phyloP scores from a whole-genome alignment of 2,113 vertebrate species.

The Isichthys henryi region DNA sequence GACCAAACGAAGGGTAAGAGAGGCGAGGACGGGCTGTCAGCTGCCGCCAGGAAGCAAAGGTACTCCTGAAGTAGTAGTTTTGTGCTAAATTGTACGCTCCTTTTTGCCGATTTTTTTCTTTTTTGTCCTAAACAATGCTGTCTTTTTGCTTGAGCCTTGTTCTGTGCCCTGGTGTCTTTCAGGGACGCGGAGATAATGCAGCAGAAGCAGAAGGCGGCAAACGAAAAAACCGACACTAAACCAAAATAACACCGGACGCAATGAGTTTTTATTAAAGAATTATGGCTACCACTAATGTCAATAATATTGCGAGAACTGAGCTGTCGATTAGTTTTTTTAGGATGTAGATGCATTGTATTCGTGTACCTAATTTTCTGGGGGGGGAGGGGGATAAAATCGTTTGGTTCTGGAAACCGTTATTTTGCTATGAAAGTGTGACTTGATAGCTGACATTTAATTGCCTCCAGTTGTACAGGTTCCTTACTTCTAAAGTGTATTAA shows the following conservation, averaged over 20 bases:
- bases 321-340: conserved; percentile 40
- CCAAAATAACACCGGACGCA: conserved; percentile 56
- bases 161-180: conserved; percentile 33
- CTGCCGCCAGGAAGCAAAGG: conserved; percentile 82
- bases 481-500: conserved; percentile 29
- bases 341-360: conserved; percentile 28
- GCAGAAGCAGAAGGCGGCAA: conserved; percentile 84
- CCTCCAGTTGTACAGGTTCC: conserved; percentile 31
- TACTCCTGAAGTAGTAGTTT: conserved; percentile 34
- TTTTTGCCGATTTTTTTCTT: neutral
- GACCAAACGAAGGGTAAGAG: conserved; percentile 71
- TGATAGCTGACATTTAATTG: conserved; percentile 16
- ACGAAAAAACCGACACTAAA: conserved; percentile 54
- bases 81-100: neutral
- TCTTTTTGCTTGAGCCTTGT: conserved; percentile 4
- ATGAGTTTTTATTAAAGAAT: conserved; percentile 13
- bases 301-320: neutral
- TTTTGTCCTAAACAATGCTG: neutral
- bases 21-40: conserved; percentile 74
- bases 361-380: conserved; percentile 45
- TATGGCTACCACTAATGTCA: conserved; percentile 27
- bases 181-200: conserved; percentile 95
- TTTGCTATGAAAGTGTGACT: neutral
- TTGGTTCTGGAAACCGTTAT: neutral
- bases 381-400: conserved; percentile 32